A percentile compares a stretch with the other conserved stretches of the same genome.
Evolutionary conservation across 2,888 invertebrate genomes (phyloP).

Genomic region (Oxystoma pomonae): DNA sequence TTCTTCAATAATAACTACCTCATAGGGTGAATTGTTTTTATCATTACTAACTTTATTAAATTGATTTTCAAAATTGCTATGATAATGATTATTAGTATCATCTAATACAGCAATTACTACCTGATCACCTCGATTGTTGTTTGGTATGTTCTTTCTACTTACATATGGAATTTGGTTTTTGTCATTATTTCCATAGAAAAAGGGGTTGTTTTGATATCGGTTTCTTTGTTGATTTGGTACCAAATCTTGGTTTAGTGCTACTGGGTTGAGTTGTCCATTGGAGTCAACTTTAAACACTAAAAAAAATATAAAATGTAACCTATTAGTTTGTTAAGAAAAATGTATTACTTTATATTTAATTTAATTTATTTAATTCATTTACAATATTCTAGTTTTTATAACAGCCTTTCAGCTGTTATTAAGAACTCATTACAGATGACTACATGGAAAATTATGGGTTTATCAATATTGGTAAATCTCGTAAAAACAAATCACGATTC

Average conservation of each 20-base stretch:
- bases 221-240: neutral
- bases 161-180: too few species aligned
- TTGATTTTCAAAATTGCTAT: neutral
- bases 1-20: neutral
- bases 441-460: too few species aligned
- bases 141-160: neutral
- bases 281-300: neutral
- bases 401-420: too few species aligned
- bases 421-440: too few species aligned
- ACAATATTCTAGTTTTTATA: too few species aligned
- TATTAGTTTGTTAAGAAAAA: too few species aligned
- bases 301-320: neutral
- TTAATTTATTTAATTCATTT: too few species aligned
- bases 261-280: neutral
- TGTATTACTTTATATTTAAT: too few species aligned
- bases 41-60: neutral
- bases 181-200: neutral
- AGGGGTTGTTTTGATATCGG: neutral
- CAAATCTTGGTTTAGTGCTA: neutral
- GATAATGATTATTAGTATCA: neutral
- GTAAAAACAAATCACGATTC: too few species aligned
- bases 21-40: neutral
- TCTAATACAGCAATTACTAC: neutral
- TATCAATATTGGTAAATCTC: too few species aligned
- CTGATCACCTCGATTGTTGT: neutral